A percentile compares a stretch with the other conserved stretches of the same genome.
Evolutionary conservation across 2,888 invertebrate species (phyloP).

Genomic region (Hirudinaria manillensis): DNA sequence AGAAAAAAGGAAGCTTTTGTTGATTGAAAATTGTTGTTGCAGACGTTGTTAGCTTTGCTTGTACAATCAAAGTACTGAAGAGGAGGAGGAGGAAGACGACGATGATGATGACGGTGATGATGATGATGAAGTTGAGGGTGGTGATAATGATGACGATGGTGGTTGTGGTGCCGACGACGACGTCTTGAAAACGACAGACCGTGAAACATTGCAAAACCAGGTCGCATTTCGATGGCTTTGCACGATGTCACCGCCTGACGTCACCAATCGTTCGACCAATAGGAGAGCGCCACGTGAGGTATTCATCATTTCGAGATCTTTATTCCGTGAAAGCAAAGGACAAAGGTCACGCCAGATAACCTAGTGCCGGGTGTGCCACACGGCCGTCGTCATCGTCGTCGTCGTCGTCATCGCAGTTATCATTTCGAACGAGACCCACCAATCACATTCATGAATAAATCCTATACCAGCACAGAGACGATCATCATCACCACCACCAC

Average conservation of each 20-base stretch:
- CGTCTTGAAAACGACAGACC: not conserved
- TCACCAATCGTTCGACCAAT: not conserved
- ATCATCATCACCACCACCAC: slow-evolving; percentile 15
- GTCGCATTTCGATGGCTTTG: slow-evolving; percentile 14
- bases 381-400: not conserved
- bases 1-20: no score
- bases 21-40: not conserved
- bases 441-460: no score
- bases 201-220: slow-evolving; percentile 18
- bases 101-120: slow-evolving; percentile 22
- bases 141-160: slow-evolving; percentile 13
- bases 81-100: slow-evolving; percentile 6
- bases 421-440: no score
- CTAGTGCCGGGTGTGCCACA: not conserved
- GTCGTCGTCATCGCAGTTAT: not conserved
- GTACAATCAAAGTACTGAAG: no score
- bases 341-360: no score
- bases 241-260: slow-evolving; percentile 17
- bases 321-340: no score
- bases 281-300: not conserved
- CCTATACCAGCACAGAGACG: no score
- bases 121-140: slow-evolving; percentile 17
- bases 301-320: not conserved
- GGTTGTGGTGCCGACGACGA: slow-evolving; percentile 8
- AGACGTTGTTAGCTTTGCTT: not conserved